phyloP scores from a whole-genome alignment of 2,113 vertebrate genomes.

The Spea bombifrons region DNA sequence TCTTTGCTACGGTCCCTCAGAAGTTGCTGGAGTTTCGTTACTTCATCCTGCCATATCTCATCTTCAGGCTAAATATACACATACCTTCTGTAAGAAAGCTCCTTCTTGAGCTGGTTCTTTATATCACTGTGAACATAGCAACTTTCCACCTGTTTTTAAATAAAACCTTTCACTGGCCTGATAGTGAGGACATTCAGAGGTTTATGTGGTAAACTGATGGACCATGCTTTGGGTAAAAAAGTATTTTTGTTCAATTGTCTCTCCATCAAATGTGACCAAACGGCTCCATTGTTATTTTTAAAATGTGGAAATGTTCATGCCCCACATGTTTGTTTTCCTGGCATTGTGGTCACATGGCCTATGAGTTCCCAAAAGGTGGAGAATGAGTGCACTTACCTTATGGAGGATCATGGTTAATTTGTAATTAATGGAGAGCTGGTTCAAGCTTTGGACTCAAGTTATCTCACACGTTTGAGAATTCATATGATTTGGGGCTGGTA shows the following conservation, averaged over 20 bases:
- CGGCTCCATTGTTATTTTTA: too few species aligned
- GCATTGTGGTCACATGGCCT: neutral
- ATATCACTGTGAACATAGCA: constrained; percentile 74
- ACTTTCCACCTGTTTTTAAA: constrained; percentile 84
- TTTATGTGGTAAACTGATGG: constrained; percentile 87
- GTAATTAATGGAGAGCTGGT: too few species aligned
- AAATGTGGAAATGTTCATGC: too few species aligned
- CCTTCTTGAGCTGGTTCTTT: constrained; percentile 76
- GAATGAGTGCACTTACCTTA: too few species aligned
- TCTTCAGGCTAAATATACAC: constrained; percentile 87
- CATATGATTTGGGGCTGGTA: too few species aligned
- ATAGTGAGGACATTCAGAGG: constrained; percentile 78
- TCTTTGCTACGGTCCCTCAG: constrained; percentile 80
- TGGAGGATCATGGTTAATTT: too few species aligned
- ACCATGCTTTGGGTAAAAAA: too few species aligned
- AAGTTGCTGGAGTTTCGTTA: constrained; percentile 95
- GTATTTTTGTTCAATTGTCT: too few species aligned
- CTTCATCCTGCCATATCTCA: constrained; percentile 90
- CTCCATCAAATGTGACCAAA: too few species aligned
- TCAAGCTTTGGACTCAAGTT: too few species aligned
- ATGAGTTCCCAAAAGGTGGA: too few species aligned
- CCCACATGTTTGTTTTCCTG: neutral
- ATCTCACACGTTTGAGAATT: too few species aligned
- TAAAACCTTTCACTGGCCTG: constrained; percentile 85
- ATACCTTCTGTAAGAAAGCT: constrained; percentile 75